Conservation (phyloP, 2,113 vertebrate genomes). For the Theristicus caerulescens region DNA sequence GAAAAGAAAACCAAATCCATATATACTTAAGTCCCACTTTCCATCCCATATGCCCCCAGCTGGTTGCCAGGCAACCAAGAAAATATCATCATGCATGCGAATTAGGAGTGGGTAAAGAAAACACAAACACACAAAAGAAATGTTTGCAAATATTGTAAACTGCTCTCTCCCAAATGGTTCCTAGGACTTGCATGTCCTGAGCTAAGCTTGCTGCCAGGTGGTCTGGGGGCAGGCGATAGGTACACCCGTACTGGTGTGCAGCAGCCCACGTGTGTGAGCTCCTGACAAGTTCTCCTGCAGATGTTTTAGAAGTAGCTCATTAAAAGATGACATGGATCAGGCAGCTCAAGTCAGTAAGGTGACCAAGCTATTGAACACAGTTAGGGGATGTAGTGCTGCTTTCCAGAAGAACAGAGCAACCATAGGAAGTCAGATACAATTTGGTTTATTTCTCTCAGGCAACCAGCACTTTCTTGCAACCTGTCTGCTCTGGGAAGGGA, state of each 20-base stretch:
- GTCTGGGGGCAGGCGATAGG: neutral
- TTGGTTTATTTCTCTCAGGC: neutral
- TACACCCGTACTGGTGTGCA: neutral
- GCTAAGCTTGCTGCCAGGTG: neutral
- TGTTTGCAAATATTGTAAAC: neutral
- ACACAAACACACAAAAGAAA: neutral
- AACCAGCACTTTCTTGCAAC: neutral
- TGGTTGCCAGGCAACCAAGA: slow-evolving; percentile 38
- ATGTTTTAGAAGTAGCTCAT: neutral
- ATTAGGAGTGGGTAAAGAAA: neutral
- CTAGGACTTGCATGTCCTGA: neutral
- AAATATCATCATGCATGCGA: neutral
- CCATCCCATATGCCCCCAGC: neutral
- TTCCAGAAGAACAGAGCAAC: neutral
- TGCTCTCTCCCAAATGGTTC: neutral
- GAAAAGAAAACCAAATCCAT: neutral
- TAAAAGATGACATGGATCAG: neutral
- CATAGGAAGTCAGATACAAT: neutral
- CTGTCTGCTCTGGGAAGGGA: neutral
- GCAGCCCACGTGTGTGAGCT: neutral
- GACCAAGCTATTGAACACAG: accelerated
- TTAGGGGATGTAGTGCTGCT: neutral
- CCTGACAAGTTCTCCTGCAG: neutral
- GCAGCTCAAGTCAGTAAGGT: neutral
- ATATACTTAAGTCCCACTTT: neutral